phyloP scores from a whole-genome alignment of 2,888 invertebrate species.

The Drosophila koepferae region DNA sequence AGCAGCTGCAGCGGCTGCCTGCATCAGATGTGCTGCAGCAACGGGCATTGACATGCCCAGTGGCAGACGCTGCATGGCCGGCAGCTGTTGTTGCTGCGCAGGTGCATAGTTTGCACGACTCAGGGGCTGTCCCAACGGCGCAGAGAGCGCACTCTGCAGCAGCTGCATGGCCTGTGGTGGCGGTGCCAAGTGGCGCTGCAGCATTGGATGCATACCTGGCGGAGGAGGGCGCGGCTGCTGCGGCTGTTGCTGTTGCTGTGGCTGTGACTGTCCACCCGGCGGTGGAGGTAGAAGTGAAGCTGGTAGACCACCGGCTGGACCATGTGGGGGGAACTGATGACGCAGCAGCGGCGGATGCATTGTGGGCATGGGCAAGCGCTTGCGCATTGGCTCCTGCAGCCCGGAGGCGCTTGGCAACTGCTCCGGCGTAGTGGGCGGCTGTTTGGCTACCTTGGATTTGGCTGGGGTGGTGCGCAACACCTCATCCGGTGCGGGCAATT shows the following conservation, averaged over 20 bases:
- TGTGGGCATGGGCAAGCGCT: conserved; percentile 84
- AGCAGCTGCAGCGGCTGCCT: conserved; percentile 60
- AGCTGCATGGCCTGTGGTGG: conserved; percentile 78
- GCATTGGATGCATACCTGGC: conserved; percentile 70
- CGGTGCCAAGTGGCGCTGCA: conserved; percentile 76
- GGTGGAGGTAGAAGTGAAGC: conserved; percentile 64
- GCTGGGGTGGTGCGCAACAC: conserved; percentile 69
- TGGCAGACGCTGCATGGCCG: conserved; percentile 61
- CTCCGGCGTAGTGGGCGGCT: conserved; percentile 37
- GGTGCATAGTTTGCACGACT: conserved; percentile 69
- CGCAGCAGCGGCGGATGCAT: conserved; percentile 84
- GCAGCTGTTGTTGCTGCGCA: conserved; percentile 57
- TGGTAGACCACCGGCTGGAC: conserved; percentile 43
- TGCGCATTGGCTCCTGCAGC: conserved; percentile 84
- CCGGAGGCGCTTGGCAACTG: conserved; percentile 71
- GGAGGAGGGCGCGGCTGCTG: conserved; percentile 26
- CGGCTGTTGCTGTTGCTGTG: conserved; percentile 19
- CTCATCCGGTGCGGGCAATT: conserved; percentile 85
- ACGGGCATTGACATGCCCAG: conserved; percentile 64
- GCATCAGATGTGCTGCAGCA: conserved; percentile 66
- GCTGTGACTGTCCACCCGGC: conserved; percentile 45
- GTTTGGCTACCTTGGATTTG: conserved; percentile 56
- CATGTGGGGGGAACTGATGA: conserved; percentile 75
- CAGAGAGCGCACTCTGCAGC: conserved; percentile 83
- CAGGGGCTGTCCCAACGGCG: conserved; percentile 81